phyloP scores from a whole-genome alignment of 2,113 vertebrate genomes.

The Micromys minutus region DNA sequence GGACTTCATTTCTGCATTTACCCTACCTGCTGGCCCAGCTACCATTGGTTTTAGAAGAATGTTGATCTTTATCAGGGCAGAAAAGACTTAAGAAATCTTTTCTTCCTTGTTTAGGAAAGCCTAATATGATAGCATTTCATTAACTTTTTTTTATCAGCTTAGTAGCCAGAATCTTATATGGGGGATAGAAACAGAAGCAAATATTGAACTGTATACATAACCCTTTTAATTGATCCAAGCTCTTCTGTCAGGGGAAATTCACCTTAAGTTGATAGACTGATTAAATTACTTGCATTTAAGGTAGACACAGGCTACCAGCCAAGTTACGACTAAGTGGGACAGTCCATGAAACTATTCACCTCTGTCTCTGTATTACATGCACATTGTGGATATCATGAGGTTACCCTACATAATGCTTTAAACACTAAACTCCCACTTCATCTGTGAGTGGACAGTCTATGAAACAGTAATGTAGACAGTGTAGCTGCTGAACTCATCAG shows the following conservation, averaged over 20 bases:
- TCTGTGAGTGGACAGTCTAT: background rate
- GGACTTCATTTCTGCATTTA: too few species aligned
- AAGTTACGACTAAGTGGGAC: background rate
- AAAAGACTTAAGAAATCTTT: background rate
- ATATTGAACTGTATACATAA: background rate
- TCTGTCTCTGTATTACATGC: background rate
- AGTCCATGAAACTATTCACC: background rate
- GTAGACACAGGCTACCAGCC: background rate
- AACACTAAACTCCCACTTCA: background rate
- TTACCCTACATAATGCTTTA: background rate
- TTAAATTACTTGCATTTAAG: background rate
- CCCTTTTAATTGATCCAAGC: background rate
- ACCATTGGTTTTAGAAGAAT: background rate
- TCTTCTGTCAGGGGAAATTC: background rate
- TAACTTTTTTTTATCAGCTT: background rate
- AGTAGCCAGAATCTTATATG: background rate
- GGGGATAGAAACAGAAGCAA: background rate
- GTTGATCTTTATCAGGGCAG: background rate
- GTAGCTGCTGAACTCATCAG: background rate
- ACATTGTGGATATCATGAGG: background rate
- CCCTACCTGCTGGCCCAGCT: background rate
- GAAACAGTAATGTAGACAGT: accelerated
- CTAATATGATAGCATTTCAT: background rate
- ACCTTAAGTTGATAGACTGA: background rate
- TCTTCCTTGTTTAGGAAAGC: background rate